Conservation (phyloP, 2,797 vertebrate species). For the Sebastes nivosus region DNA sequence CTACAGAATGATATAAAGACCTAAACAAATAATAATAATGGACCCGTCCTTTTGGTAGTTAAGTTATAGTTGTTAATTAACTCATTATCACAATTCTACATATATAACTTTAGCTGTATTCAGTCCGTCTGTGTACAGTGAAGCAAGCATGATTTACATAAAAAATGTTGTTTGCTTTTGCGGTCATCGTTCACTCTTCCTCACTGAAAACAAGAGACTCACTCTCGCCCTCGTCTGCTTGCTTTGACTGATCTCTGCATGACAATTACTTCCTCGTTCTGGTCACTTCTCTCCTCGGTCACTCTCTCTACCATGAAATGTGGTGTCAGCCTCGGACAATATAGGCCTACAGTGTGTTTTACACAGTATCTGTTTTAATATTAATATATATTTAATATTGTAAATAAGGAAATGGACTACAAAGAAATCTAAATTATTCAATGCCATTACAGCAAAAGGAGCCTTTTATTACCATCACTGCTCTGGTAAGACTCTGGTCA, state of each 20-base stretch:
- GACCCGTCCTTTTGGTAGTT: too few species aligned
- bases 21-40: too few species aligned
- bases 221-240: constrained; percentile 12
- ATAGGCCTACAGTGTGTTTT: background rate
- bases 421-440: background rate
- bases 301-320: background rate
- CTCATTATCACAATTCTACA: background rate
- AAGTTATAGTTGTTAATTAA: too few species aligned
- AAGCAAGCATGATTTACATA: background rate
- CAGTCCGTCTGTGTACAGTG: background rate
- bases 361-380: background rate
- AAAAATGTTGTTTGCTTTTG: background rate
- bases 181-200: background rate
- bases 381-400: background rate
- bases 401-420: background rate
- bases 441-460: background rate
- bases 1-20: too few species aligned
- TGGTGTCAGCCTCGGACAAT: background rate
- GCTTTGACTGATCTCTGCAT: constrained; percentile 3
- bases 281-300: background rate
- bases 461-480: background rate
- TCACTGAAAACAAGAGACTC: background rate
- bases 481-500: background rate
- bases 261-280: constrained; percentile 30
- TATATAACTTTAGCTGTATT: background rate